Evolutionary conservation across 2,797 vertebrate genomes (phyloP).

Genomic region (Esox lucius): DNA sequence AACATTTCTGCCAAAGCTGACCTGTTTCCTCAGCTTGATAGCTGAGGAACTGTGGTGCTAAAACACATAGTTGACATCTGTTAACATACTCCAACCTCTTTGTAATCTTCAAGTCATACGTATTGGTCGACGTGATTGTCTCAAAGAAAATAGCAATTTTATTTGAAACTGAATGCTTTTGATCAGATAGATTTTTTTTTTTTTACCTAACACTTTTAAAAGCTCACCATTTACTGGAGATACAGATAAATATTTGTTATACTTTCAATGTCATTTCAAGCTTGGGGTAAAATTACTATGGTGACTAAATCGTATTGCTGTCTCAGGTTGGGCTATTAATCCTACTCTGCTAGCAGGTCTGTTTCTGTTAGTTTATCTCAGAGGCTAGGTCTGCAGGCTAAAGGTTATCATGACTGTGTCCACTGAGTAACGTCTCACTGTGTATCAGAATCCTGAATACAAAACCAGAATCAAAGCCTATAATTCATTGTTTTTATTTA

Average conservation of each 20-base stretch:
- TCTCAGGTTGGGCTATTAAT: slow-evolving; percentile 1
- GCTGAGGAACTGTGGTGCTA: slow-evolving; percentile 11
- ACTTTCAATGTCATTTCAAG: not conserved
- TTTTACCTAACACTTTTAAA: not conserved
- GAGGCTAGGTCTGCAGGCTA: slow-evolving; percentile 1
- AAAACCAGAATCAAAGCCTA: slow-evolving; percentile 18
- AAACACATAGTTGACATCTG: not conserved
- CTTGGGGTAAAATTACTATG: not conserved
- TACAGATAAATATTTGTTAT: not conserved
- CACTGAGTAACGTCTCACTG: not conserved
- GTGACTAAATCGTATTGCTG: not conserved
- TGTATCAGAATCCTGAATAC: slow-evolving; percentile 10
- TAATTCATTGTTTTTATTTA: slow-evolving; percentile 11
- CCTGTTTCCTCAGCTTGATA: slow-evolving; percentile 26
- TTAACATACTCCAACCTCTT: too few species aligned
- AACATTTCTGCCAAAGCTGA: slow-evolving; percentile 41
- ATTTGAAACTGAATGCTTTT: too few species aligned
- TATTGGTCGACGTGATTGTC: too few species aligned
- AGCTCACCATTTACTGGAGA: not conserved
- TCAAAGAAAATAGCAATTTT: too few species aligned
- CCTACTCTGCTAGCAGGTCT: not conserved
- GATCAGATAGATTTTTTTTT: not conserved
- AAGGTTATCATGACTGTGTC: slow-evolving; percentile 1
- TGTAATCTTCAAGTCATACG: too few species aligned
- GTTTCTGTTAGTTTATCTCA: slow-evolving; percentile 1